phyloP scores from a whole-genome alignment of 2,888 invertebrate species.

The Autographa gamma region DNA sequence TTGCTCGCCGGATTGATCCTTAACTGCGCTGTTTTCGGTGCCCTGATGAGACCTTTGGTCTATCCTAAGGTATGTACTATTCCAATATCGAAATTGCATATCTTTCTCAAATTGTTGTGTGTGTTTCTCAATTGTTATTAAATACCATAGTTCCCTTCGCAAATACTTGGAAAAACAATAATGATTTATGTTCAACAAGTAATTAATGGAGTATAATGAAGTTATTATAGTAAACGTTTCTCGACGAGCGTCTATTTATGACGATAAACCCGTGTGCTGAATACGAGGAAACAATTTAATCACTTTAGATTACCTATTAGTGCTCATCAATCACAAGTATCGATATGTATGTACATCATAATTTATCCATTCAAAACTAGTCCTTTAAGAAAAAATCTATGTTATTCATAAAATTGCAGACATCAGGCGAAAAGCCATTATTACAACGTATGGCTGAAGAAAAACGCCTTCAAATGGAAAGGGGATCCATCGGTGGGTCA shows the following conservation, averaged over 20 bases:
- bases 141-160: too few relatives aligned
- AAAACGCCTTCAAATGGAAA: conserved; percentile 96
- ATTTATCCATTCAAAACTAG: too few relatives aligned
- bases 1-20: conserved; percentile 97
- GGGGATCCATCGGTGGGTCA: conserved; percentile 96
- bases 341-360: background rate
- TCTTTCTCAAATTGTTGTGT: too few relatives aligned
- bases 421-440: conserved; percentile 93
- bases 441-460: conserved; percentile 98
- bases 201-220: background rate
- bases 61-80: conserved; percentile 90
- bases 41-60: conserved; percentile 94
- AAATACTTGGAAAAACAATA: background rate
- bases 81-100: background rate
- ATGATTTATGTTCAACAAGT: background rate
- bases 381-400: background rate
- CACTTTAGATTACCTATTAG: background rate
- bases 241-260: background rate
- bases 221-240: background rate
- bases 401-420: conserved; percentile 66
- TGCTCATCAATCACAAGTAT: background rate
- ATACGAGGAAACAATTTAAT: background rate
- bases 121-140: too few relatives aligned
- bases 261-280: background rate
- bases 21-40: conserved; percentile 96